A percentile compares a stretch with the other conserved stretches of the same genome.
These are phyloP conservation scores for Apomyelois bistriatella DNA, from an alignment of 2,888 invertebrate genomes.

Conservation along the genomic window DNA sequence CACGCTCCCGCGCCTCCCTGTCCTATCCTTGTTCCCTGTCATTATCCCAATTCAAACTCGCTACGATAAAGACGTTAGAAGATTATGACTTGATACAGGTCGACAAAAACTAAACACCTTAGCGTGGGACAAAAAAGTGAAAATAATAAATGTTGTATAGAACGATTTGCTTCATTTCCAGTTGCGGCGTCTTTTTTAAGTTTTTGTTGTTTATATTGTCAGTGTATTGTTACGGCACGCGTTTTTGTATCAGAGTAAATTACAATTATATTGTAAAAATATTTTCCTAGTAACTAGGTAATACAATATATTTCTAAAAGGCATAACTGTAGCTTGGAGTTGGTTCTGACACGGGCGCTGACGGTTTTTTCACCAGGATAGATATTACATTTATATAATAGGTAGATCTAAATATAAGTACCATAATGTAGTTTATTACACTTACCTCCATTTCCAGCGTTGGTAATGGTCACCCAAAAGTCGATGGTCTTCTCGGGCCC, in stretches of 20 bases:
- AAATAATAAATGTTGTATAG: constrained; percentile 28
- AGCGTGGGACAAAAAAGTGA: constrained; percentile 23
- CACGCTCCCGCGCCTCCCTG: constrained; percentile 27
- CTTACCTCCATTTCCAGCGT: constrained; percentile 93
- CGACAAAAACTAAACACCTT: constrained; percentile 30
- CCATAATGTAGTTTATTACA: constrained; percentile 24
- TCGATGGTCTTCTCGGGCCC: constrained; percentile 97
- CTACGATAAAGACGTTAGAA: constrained; percentile 52
- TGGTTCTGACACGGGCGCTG: too few species aligned
- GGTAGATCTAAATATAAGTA: background rate
- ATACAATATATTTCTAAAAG: too few species aligned
- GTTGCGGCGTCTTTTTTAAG: constrained; percentile 18
- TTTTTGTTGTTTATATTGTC: constrained; percentile 15
- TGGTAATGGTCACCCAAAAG: constrained; percentile 97
- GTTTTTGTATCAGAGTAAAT: constrained; percentile 13
- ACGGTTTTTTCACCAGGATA: too few species aligned
- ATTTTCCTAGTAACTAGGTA: too few species aligned
- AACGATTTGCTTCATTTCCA: constrained; percentile 30
- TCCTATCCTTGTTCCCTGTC: constrained; percentile 42
- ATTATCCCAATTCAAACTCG: constrained; percentile 56
- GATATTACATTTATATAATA: background rate
- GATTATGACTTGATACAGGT: constrained; percentile 28
- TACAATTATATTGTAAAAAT: too few species aligned
- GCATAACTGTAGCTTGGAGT: too few species aligned
- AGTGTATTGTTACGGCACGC: constrained; percentile 18